Conservation (phyloP, 2,797 vertebrate genomes). For the Rhyacichthys aspro region DNA sequence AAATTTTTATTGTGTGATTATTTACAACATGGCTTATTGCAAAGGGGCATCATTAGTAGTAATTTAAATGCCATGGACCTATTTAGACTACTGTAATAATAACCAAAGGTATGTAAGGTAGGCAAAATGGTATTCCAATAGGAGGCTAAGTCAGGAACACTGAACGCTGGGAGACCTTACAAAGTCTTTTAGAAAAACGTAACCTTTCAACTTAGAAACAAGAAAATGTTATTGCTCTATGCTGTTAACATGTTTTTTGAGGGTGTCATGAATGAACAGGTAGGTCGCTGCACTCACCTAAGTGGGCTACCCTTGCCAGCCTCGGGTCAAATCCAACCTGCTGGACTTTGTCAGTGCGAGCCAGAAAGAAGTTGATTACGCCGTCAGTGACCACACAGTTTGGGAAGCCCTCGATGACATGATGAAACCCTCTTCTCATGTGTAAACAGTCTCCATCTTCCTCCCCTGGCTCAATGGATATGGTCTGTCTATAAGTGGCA, state of each 20-base stretch:
- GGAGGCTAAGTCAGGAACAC: neutral
- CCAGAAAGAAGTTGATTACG: conserved; percentile 96
- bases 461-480: conserved; percentile 84
- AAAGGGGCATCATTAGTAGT: too few relatives aligned
- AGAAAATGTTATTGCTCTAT: neutral
- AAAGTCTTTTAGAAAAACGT: too few relatives aligned
- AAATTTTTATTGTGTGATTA: too few relatives aligned
- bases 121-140: too few relatives aligned
- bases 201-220: too few relatives aligned
- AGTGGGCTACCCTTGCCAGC: conserved; percentile 86
- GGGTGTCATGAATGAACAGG: too few relatives aligned
- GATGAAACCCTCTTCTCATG: conserved; percentile 85
- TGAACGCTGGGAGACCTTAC: too few relatives aligned
- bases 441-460: conserved; percentile 88
- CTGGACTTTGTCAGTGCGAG: conserved; percentile 89
- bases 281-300: conserved; percentile 81
- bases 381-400: conserved; percentile 91
- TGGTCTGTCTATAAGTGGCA: conserved; percentile 88
- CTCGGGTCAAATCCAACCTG: conserved; percentile 93
- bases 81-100: too few relatives aligned
- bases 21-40: too few relatives aligned
- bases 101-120: too few relatives aligned
- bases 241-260: neutral
- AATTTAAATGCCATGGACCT: too few relatives aligned
- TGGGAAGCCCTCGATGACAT: conserved; percentile 87